phyloP scores from a whole-genome alignment of 2,113 vertebrate genomes.

The Equus quagga region DNA sequence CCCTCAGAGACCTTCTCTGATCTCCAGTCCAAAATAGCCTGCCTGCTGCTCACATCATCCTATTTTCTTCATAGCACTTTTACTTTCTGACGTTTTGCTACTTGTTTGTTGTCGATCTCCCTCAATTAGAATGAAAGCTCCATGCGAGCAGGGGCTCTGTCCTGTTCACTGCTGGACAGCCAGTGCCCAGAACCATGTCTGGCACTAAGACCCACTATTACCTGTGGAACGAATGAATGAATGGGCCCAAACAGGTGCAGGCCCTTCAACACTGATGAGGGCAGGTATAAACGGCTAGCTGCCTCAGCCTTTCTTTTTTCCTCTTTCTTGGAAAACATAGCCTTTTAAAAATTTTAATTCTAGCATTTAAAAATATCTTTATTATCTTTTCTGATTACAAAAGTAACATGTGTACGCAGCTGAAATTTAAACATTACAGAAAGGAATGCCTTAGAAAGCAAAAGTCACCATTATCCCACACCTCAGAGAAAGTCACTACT shows the following conservation, averaged over 20 bases:
- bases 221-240: background rate
- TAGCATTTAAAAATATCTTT: conserved; percentile 52
- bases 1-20: background rate
- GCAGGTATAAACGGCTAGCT: background rate
- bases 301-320: background rate
- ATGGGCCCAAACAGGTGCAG: background rate
- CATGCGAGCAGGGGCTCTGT: background rate
- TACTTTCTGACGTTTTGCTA: background rate
- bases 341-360: conserved; percentile 7
- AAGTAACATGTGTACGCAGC: background rate
- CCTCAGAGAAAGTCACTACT: conserved; percentile 43
- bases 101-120: background rate
- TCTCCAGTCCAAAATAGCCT: background rate
- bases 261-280: background rate
- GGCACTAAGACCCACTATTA: background rate
- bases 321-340: background rate
- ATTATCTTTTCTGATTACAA: conserved; percentile 17
- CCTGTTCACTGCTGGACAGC: background rate
- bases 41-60: background rate
- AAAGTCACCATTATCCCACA: background rate
- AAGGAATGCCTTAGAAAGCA: conserved; percentile 38
- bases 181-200: background rate
- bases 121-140: background rate
- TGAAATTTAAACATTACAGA: conserved; percentile 57
- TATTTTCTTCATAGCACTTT: background rate